Base-by-base conservation (phyloP, 2,113 vertebrate genomes). In the Tylochromis polylepis region DNA sequence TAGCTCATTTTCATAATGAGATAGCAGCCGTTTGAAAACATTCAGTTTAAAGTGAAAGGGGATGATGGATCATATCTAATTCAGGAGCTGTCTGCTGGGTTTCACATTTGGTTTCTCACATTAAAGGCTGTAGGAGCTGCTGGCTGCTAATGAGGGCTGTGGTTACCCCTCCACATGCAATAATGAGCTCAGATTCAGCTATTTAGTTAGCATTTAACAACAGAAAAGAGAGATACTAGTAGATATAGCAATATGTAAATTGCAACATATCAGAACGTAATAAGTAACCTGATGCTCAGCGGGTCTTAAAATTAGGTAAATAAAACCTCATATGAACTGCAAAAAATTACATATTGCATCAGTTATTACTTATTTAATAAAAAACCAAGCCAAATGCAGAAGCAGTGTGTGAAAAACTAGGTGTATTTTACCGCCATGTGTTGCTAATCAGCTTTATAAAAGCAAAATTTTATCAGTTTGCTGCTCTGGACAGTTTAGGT, bases 391-490 rank as follows among this genome's bases (percentile, higher is more conserved):
- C 8, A 43, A 46, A 43, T 0, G 5, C 65, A 27, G 22, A 72
- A 0, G 8, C 22, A 27, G 0, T 2, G 38, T 24, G 38, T 2
- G 0, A 36, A 62, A 62, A 34, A 7, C 16, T 36, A 20, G 0
- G 59, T 36, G 7, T 62, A 62, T 62, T 36, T 62, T 62, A 62
- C 59, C 36, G 5, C 53, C 16, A 16, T 5, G 8, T 34, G 29
- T 18, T 62, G 16, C 29, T 62, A 34, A 62, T 62, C 16, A 0
- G 8, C 29, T 62, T 18, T 18, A 34, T 60, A 31, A 34, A 62
- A 3, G 38, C 67, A 72, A 16, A 2, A 24, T 6, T 43, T 15
- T 70, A 24, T 70, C 38, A 43, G n/a, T 43, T 24, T 43, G 38
- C 38, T 70, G 65, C 10, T 70, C 38, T 70, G 38, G 38, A 4